Evolutionary conservation across 2,113 vertebrate species (phyloP).

Genomic region (Seriola quinqueradiata): DNA sequence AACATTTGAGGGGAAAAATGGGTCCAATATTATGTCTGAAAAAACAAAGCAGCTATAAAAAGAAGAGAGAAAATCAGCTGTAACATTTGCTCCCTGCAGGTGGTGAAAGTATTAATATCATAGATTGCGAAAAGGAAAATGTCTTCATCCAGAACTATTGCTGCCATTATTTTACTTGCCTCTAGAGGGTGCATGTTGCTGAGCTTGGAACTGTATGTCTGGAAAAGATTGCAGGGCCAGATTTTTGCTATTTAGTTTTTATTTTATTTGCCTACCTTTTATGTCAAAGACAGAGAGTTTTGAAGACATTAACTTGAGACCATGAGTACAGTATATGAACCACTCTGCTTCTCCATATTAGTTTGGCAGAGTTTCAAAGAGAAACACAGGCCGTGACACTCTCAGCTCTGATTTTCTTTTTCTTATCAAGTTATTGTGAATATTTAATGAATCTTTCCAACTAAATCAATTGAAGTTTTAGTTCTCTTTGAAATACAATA

Average conservation of each 20-base stretch:
- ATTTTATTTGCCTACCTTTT: not conserved
- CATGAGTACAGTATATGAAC: conserved; percentile 4
- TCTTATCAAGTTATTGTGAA: conserved; percentile 28
- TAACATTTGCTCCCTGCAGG: conserved; percentile 13
- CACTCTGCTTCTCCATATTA: not conserved
- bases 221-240: not conserved
- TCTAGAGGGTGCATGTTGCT: not conserved
- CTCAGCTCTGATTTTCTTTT: conserved; percentile 12
- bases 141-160: not conserved
- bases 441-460: conserved; percentile 31
- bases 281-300: not conserved
- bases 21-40: conserved; percentile 2
- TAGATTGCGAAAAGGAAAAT: conserved; percentile 2
- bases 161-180: not conserved
- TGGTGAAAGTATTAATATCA: conserved; percentile 29
- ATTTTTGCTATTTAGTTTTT: not conserved
- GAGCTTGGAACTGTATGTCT: not conserved
- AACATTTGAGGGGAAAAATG: conserved; percentile 7
- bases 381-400: not conserved
- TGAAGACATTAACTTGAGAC: not conserved
- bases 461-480: conserved; percentile 3
- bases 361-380: conserved; percentile 3
- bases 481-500: not conserved
- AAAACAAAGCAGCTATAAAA: conserved; percentile 16
- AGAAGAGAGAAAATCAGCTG: not conserved